Evolutionary conservation across 1,140 invertebrate genomes (phyloP).

Genomic region (Magallana angulata): DNA sequence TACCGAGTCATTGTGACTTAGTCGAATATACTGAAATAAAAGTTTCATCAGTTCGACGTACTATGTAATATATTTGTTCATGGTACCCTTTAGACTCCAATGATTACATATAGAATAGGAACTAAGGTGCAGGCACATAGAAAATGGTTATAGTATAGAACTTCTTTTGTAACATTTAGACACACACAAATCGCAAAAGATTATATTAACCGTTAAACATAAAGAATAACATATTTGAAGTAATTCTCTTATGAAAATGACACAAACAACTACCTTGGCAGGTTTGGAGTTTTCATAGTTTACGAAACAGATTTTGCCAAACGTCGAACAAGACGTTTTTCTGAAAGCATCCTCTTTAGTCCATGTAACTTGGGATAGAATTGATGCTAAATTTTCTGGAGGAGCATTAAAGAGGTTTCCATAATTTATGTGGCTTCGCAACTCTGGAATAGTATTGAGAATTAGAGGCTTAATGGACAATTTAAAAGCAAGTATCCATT

Average conservation of each 20-base stretch:
- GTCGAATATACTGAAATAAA: constrained; percentile 89
- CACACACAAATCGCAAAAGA: too few relatives aligned
- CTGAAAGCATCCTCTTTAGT: constrained; percentile 24
- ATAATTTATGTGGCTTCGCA: constrained; percentile 18
- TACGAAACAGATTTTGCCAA: constrained; percentile 70
- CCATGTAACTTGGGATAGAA: constrained; percentile 27
- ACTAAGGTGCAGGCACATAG: too few relatives aligned
- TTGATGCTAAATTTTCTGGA: constrained; percentile 33
- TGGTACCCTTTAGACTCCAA: too few relatives aligned
- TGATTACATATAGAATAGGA: too few relatives aligned
- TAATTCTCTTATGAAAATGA: too few relatives aligned
- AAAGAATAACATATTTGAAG: too few relatives aligned
- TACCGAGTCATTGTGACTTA: constrained; percentile 93
- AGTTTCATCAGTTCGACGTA: constrained; percentile 13
- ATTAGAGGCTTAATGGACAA: too few relatives aligned
- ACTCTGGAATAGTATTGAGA: constrained; percentile 5
- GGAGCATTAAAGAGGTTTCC: neutral
- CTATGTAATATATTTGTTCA: too few relatives aligned
- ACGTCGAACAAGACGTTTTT: constrained; percentile 51
- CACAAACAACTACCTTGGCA: constrained; percentile 64
- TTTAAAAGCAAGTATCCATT: too few relatives aligned
- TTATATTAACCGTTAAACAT: too few relatives aligned
- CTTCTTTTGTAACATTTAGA: too few relatives aligned
- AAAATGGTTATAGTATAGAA: too few relatives aligned
- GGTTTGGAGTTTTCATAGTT: constrained; percentile 69